A percentile compares a stretch with the other conserved stretches of the same genome.
phyloP scores from a whole-genome alignment of 30 jellyfish, hydroid and myxozoan species.

The Turritopsis dohrnii region DNA sequence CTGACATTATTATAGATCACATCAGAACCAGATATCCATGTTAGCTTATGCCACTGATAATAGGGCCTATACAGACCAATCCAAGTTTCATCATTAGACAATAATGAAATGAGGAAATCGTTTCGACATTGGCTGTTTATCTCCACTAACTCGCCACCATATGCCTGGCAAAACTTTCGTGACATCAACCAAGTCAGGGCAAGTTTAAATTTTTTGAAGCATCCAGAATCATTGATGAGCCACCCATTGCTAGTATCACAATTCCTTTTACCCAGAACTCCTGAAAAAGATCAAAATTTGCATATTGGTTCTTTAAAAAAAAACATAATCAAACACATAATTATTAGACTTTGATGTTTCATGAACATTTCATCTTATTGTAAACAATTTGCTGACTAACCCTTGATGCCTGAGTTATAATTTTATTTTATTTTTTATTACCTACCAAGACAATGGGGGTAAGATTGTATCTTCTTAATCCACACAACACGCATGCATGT shows the following conservation, averaged over 20 bases:
- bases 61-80: background rate
- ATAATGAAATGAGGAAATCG: background rate
- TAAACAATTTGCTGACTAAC: background rate
- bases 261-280: background rate
- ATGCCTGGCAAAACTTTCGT: background rate
- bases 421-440: too few relatives aligned
- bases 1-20: background rate
- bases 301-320: too few relatives aligned
- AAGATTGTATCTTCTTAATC: too few relatives aligned
- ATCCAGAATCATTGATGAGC: background rate
- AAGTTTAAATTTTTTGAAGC: background rate
- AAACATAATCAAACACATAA: too few relatives aligned
- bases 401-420: background rate
- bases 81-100: background rate
- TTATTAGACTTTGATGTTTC: too few relatives aligned
- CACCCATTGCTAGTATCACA: background rate
- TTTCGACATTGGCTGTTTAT: background rate
- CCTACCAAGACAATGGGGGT: too few relatives aligned
- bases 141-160: background rate
- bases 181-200: background rate
- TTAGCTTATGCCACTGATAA: background rate
- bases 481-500: too few relatives aligned
- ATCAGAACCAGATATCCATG: background rate
- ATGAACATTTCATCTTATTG: too few relatives aligned
- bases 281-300: background rate